These are phyloP conservation scores for Yasuhikotakia modesta DNA, from an alignment of 2,797 vertebrate species.

Conservation along the genomic window DNA sequence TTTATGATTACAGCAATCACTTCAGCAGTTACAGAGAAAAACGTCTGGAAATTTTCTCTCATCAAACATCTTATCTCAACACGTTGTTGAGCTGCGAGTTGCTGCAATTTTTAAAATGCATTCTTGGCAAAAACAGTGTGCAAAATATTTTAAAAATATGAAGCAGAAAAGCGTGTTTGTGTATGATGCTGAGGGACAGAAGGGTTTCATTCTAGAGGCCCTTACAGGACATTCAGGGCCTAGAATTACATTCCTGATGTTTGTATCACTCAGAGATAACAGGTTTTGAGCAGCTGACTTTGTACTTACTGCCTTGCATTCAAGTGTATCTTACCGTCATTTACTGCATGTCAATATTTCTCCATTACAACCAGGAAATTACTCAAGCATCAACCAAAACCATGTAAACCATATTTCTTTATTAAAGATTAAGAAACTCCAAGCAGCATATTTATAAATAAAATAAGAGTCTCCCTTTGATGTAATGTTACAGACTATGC, in stretches of 20 bases:
- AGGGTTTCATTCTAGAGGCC: no score
- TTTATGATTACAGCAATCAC: no score
- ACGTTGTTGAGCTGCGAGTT: no score
- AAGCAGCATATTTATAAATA: conserved; percentile 83
- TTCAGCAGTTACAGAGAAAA: neutral
- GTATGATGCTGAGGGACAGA: no score
- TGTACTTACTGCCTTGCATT: no score
- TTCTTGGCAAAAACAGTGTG: neutral
- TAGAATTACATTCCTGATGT: neutral
- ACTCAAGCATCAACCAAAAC: conserved; percentile 44
- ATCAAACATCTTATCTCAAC: no score
- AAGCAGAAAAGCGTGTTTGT: neutral
- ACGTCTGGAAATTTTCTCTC: neutral
- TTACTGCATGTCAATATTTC: neutral
- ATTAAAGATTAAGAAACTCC: conserved; percentile 84
- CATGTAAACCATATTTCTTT: conserved; percentile 79
- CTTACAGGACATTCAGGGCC: no score
- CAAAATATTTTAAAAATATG: neutral
- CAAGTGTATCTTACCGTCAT: neutral
- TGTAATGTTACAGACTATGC: conserved; percentile 69
- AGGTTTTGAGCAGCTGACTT: neutral
- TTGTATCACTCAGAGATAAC: neutral
- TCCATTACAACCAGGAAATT: neutral
- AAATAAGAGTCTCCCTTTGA: conserved; percentile 72
- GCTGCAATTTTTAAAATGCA: neutral